These are phyloP conservation scores for Drosophila kepulauana DNA, from an alignment of 1,140 invertebrate genomes.

Conservation along the genomic window DNA sequence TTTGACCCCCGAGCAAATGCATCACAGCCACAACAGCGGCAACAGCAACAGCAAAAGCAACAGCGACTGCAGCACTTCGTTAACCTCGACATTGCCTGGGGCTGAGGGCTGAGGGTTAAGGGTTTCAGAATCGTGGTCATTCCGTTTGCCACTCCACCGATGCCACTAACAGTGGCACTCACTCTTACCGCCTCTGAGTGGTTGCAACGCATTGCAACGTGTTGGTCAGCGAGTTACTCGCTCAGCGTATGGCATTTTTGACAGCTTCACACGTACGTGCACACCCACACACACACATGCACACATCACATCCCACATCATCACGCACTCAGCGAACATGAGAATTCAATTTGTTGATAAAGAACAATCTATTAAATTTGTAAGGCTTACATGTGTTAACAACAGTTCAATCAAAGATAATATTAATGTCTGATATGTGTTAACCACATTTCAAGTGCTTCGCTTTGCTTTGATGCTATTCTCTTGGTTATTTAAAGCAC, in stretches of 20 bases:
- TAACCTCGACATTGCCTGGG: conserved; percentile 54
- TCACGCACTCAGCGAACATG: conserved; percentile 47
- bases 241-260: conserved; percentile 28
- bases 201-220: conserved; percentile 36
- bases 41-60: conserved; percentile 21
- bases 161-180: conserved; percentile 5
- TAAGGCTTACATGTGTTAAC: conserved; percentile 19
- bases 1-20: conserved; percentile 37
- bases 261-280: conserved; percentile 38
- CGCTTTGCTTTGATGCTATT: background rate
- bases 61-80: conserved; percentile 59
- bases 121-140: conserved; percentile 51
- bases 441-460: background rate
- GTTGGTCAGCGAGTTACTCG: conserved; percentile 41
- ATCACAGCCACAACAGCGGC: conserved; percentile 32
- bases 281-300: conserved; percentile 2
- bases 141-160: conserved; percentile 19
- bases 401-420: conserved; percentile 6
- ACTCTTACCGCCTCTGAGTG: conserved; percentile 35
- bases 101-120: conserved; percentile 4
- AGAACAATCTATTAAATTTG: conserved; percentile 29
- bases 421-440: background rate
- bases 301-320: background rate
- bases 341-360: conserved; percentile 74
- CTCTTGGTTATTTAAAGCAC: background rate